Base-by-base conservation (phyloP, 1,140 invertebrate genomes). In the Scaptomyza graminum region DNA sequence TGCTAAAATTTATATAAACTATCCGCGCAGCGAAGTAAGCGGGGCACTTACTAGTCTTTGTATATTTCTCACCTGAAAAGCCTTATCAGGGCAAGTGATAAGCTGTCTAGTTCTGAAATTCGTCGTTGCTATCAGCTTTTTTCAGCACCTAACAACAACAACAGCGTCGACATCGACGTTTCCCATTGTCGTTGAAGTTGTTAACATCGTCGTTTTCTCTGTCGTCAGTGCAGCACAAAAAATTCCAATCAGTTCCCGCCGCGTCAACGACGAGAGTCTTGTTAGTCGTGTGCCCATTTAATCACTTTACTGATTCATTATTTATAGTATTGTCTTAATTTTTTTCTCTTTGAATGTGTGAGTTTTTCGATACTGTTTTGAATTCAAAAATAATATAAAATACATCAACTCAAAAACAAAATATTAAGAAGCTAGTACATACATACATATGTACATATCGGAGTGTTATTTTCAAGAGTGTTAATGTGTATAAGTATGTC, bases 181-280 rank as follows among this genome's bases (percentile, higher is more conserved):
- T n/a, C n/a, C n/a, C 43, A 39, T 50, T 76, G 72, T 69, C 74
- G 74, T 65, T 63, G 77, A 44, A 55, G 62, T 49, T 11, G 47
- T 28, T 16, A 41, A 54, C 46, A 31, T 46, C 54, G 72, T 51
- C 28, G 28, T 31, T 7, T 5, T 31, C 28, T 5, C 28, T 41
- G 46, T 54, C 72, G 77, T 72, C 71, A 71, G 49, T 56, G 56
- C 55, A 44, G 44, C 60, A 41, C 37, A 12, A 62, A 55, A 77
- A 82, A 83, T 83, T 83, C 64, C 79, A 83, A 83, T 83, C 79
- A 83, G 79, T 83, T 83, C 49, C 74, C 79, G 50, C 47, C 60
- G 72, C 75, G 75, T 62, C 69, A 59, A 56, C 63, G 69, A 49
- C 70, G 69, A 46, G 69, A 50, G 31, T 66, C n/a, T n/a, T n/a